These are phyloP conservation scores for Trachymyrmex cornetzi DNA, from an alignment of 1,140 invertebrate species.

Conservation along the genomic window DNA sequence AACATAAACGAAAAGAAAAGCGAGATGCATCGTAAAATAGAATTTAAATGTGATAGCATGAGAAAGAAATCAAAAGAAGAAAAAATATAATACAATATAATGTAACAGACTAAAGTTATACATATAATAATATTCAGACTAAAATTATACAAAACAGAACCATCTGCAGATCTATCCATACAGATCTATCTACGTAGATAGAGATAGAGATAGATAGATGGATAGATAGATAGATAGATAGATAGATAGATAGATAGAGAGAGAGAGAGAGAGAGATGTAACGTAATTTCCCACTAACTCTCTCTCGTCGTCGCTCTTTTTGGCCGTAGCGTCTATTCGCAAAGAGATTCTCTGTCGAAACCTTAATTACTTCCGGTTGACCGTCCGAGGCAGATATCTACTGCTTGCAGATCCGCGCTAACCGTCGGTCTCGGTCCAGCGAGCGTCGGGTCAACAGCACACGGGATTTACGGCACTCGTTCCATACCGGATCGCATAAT, in stretches of 20 bases:
- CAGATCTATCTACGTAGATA: too few species aligned
- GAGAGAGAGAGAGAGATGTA: not conserved
- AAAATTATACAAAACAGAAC: too few species aligned
- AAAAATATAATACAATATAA: too few species aligned
- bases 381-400: conserved; percentile 66
- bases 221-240: not conserved
- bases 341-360: conserved; percentile 71
- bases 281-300: conserved; percentile 44
- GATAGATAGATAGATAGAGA: not conserved
- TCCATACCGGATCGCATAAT: conserved; percentile 73
- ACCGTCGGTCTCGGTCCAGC: conserved; percentile 83
- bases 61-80: too few species aligned
- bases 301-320: conserved; percentile 45
- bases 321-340: conserved; percentile 53
- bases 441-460: conserved; percentile 84
- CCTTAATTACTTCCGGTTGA: conserved; percentile 77
- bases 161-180: too few species aligned
- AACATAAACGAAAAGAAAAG: too few species aligned
- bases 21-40: too few species aligned
- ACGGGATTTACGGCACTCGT: conserved; percentile 79
- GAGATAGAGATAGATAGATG: too few species aligned
- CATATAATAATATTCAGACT: too few species aligned
- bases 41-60: too few species aligned
- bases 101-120: too few species aligned
- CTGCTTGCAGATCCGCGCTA: conserved; percentile 14